Evolutionary conservation across 2,113 vertebrate genomes (phyloP).

Genomic region (Pterocles orientalis): DNA sequence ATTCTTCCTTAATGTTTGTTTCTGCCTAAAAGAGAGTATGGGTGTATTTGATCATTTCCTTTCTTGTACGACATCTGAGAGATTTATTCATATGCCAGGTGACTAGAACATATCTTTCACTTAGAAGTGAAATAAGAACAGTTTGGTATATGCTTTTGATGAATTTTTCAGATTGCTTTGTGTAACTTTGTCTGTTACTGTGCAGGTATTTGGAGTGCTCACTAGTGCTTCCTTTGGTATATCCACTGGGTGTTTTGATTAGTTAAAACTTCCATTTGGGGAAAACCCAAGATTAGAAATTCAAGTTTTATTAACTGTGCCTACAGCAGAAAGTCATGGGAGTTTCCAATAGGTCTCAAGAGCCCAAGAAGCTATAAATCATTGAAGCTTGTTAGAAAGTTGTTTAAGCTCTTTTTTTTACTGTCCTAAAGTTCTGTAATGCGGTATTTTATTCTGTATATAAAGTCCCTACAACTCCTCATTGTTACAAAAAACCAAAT

Average conservation of each 20-base stretch:
- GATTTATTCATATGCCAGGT: not conserved
- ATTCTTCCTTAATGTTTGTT: not conserved
- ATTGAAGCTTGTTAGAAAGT: conserved; percentile 29
- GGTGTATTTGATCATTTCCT: not conserved
- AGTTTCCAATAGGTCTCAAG: conserved; percentile 26
- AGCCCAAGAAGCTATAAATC: conserved; percentile 26
- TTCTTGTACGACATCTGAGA: not conserved
- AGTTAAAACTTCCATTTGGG: conserved; percentile 15
- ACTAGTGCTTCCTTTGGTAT: not conserved
- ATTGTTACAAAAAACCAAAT: not conserved
- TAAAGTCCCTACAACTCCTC: not conserved
- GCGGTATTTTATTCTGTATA: not conserved
- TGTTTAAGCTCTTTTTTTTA: conserved; percentile 33
- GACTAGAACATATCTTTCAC: not conserved
- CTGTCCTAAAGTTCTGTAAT: conserved; percentile 6
- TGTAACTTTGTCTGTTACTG: not conserved
- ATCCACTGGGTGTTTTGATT: conserved; percentile 25
- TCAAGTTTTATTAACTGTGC: conserved; percentile 53
- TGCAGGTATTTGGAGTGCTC: not conserved
- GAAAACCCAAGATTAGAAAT: conserved; percentile 33
- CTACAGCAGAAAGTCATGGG: not conserved
- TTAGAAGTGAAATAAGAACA: not conserved
- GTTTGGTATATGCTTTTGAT: not conserved
- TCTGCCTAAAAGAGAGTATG: not conserved
- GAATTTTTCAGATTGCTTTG: not conserved